Percentiles rank a stretch among this genome's conserved stretches.
phyloP scores from a whole-genome alignment of 2,113 vertebrate species.

The Tetrao urogallus region DNA sequence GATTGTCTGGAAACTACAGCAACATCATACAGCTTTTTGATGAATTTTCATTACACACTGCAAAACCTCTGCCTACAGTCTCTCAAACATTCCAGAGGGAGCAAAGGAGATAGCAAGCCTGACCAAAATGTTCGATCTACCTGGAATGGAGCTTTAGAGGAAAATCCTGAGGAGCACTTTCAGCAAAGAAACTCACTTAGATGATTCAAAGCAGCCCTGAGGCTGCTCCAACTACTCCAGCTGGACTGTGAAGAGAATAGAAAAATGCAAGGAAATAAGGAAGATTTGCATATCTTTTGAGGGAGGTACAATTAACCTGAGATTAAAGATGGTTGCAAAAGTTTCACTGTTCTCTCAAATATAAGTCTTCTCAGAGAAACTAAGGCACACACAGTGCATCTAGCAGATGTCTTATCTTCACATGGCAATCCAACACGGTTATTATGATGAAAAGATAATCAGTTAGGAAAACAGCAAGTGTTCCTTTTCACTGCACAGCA shows the following conservation, averaged over 20 bases:
- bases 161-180: not conserved
- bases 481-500: not conserved
- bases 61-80: not conserved
- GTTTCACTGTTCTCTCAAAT: not conserved
- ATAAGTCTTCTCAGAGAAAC: not conserved
- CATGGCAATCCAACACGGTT: not conserved
- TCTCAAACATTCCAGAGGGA: not conserved
- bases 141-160: not conserved
- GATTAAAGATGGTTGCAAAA: not conserved
- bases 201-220: not conserved
- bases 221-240: not conserved
- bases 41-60: not conserved
- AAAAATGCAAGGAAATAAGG: not conserved
- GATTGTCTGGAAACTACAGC: not conserved
- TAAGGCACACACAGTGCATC: not conserved
- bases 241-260: not conserved
- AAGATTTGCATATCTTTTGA: not conserved
- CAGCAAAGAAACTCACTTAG: not conserved
- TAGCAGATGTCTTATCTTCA: not conserved
- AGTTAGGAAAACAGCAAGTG: not conserved
- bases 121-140: not conserved
- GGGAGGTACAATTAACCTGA: not conserved
- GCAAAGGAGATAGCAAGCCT: not conserved
- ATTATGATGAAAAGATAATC: accelerated
- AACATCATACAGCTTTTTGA: not conserved